phyloP scores from a whole-genome alignment of 2,888 invertebrate genomes.

The Cyclophora punctaria region DNA sequence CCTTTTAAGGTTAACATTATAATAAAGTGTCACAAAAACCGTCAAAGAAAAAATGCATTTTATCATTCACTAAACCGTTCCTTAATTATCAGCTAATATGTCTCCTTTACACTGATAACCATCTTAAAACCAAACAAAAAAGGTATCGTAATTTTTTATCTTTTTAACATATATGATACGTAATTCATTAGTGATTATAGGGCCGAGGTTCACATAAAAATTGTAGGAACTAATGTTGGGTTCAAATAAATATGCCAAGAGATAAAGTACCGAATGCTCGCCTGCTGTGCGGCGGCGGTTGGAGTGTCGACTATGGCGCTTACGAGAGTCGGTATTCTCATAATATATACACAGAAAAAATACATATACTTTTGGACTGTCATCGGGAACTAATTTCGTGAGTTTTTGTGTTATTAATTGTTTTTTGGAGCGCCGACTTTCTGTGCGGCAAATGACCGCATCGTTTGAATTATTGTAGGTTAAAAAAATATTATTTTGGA shows the following conservation, averaged over 20 bases:
- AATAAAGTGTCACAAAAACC: too few species aligned
- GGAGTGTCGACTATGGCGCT: conserved; percentile 64
- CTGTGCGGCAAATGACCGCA: not conserved
- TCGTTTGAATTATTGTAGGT: too few species aligned
- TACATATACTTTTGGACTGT: conserved; percentile 72
- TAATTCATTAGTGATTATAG: conserved; percentile 66
- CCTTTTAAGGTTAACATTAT: too few species aligned
- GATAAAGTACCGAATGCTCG: conserved; percentile 52
- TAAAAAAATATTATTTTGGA: too few species aligned
- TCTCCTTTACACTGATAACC: not conserved
- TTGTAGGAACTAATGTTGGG: conserved; percentile 66
- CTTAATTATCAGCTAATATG: too few species aligned
- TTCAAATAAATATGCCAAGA: conserved; percentile 68
- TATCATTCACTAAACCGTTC: too few species aligned
- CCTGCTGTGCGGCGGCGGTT: conserved; percentile 15
- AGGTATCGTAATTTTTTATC: not conserved
- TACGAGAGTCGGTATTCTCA: conserved; percentile 37
- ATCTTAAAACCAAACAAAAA: too few species aligned
- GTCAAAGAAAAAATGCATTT: too few species aligned
- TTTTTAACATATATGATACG: conserved; percentile 4
- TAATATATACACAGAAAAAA: conserved; percentile 40
- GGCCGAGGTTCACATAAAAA: conserved; percentile 24
- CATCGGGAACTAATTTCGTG: conserved; percentile 74
- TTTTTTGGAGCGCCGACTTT: conserved; percentile 44
- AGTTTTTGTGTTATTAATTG: conserved; percentile 67